Evolutionary conservation across 2,888 invertebrate species (phyloP).

Genomic region (Apamea crenata): DNA sequence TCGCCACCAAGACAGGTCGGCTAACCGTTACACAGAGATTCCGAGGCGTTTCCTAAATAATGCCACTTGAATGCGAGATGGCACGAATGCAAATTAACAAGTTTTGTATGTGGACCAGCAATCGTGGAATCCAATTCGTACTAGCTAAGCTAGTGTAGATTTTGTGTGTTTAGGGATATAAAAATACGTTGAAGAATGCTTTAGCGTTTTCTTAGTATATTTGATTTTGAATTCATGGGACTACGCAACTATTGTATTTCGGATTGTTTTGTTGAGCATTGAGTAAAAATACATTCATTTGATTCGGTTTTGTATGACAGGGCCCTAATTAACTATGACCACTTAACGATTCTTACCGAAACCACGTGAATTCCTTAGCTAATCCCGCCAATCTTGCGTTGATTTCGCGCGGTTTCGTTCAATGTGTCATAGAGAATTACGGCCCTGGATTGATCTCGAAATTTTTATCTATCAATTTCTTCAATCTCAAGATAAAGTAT

Average conservation of each 20-base stretch:
- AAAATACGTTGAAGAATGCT: slow-evolving; percentile 63
- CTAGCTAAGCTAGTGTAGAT: slow-evolving; percentile 59
- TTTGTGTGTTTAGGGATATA: slow-evolving; percentile 60
- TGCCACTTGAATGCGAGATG: slow-evolving; percentile 79
- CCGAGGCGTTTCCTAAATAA: slow-evolving; percentile 82
- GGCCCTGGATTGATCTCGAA: not conserved
- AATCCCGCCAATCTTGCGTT: not conserved
- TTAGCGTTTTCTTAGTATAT: slow-evolving; percentile 37
- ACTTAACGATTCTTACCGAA: too few relatives aligned
- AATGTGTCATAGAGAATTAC: not conserved
- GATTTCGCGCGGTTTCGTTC: not conserved
- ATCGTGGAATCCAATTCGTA: slow-evolving; percentile 56
- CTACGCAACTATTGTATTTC: slow-evolving; percentile 27
- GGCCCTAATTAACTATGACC: not conserved
- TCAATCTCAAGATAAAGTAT: not conserved
- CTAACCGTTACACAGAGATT: slow-evolving; percentile 83
- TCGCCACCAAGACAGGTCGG: slow-evolving; percentile 69
- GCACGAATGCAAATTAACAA: slow-evolving; percentile 83
- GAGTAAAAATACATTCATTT: slow-evolving; percentile 18
- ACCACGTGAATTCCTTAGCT: not conserved
- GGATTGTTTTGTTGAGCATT: not conserved
- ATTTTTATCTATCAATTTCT: not conserved
- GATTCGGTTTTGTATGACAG: not conserved
- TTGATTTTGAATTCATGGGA: slow-evolving; percentile 52
- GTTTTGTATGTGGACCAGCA: slow-evolving; percentile 77